phyloP scores from a whole-genome alignment of 2,797 vertebrate genomes.

The Epinephelus coioides region DNA sequence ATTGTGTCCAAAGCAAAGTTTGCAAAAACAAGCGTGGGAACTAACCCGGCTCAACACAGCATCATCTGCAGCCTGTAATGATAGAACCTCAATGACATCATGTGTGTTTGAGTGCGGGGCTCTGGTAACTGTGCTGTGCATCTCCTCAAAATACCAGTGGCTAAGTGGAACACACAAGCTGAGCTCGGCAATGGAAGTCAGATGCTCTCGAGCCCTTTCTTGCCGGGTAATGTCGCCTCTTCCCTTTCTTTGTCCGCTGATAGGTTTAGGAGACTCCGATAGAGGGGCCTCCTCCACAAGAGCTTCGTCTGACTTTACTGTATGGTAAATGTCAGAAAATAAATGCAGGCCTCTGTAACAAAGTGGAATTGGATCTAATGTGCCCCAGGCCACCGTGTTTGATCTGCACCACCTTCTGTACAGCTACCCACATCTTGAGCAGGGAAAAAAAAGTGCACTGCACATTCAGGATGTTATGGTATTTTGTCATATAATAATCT shows the following conservation, averaged over 20 bases:
- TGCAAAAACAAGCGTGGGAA: slow-evolving; percentile 79
- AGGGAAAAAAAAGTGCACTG: slow-evolving; percentile 38
- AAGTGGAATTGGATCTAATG: slow-evolving; percentile 85
- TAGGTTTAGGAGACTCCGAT: slow-evolving; percentile 67
- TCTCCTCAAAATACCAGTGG: slow-evolving; percentile 80
- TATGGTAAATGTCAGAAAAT: slow-evolving; percentile 84
- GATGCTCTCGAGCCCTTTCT: slow-evolving; percentile 74
- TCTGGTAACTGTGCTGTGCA: slow-evolving; percentile 68
- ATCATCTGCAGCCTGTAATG: slow-evolving; percentile 80
- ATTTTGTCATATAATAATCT: slow-evolving; percentile 78
- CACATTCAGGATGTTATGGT: slow-evolving; percentile 79
- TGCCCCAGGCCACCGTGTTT: slow-evolving; percentile 80
- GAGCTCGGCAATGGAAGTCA: slow-evolving; percentile 83
- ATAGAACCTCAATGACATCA: slow-evolving; percentile 85
- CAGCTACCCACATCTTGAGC: slow-evolving; percentile 60
- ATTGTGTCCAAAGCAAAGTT: slow-evolving; percentile 48
- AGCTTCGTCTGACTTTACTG: slow-evolving; percentile 69
- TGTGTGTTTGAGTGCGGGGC: slow-evolving; percentile 65
- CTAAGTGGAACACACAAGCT: slow-evolving; percentile 83
- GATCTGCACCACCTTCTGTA: slow-evolving; percentile 77
- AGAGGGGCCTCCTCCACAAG: slow-evolving; percentile 70
- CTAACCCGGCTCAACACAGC: slow-evolving; percentile 50
- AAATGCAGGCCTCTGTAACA: slow-evolving; percentile 80
- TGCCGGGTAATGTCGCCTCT: slow-evolving; percentile 30
- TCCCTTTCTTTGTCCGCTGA: slow-evolving; percentile 56